Evolutionary conservation across 2,888 invertebrate species (phyloP), one percentile per base, ranked within the genome.

Genomic region (Orgyia antiqua): DNA sequence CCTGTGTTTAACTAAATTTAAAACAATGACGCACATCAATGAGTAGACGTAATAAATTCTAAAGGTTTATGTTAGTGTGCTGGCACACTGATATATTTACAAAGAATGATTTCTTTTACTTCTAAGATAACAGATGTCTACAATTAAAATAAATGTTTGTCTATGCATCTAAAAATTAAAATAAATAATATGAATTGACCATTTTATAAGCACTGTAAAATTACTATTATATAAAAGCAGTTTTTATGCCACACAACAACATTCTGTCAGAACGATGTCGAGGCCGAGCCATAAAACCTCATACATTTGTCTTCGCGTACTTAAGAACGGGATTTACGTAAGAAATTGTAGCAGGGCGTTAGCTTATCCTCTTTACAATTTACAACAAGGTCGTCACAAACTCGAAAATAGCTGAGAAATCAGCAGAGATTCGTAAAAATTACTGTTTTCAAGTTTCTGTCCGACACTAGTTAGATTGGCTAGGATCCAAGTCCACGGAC

Each of bases 381-480:
- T 51, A 62, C 62, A 66, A 63, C 83, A 86, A 86, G 84, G 84
- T 83, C 84, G 74, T 42, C 58, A 54, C 56, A 63, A 73, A 62
- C 62, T 67, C 71, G 49, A 79, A 84, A 86, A 84, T 84, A 84
- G 71, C 72, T 49, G 55, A 65, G 66, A 66, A 63, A 65, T 67
- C 62, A 75, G 70, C 70, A 74, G 69, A 77, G 70, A 79, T 83
- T 78, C 61, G 76, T 80, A 76, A 80, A 83, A 83, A 77, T 70
- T 61, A 45, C 40, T 65, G 71, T 71, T 83, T 83, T 78, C 70
- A 70, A 77, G 72, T 73, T 77, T 78, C 66, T 59, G 56, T 57
- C 58, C 65, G 63, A 59, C 64, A 66, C 56, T 54, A 64, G 65
- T 57, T 48, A 54, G 49, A 45, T 65, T 83, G 84, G 82, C 80